Conservation (phyloP, 1,140 invertebrate species). For the Brachionus koreanus region DNA sequence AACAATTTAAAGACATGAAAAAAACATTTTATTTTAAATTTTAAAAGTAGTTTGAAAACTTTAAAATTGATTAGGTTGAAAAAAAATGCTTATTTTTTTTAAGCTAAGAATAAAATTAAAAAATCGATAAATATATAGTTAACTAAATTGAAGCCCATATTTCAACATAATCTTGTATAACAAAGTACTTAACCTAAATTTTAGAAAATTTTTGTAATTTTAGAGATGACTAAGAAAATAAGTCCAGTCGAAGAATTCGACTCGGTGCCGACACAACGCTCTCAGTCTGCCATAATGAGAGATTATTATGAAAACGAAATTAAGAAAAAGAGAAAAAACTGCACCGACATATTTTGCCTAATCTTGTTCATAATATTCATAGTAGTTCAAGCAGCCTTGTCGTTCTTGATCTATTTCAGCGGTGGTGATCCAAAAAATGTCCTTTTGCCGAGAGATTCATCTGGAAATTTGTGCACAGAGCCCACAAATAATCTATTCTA, state of each 20-base stretch:
- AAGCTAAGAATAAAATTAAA: neutral
- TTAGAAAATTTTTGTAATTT: conserved; percentile 1
- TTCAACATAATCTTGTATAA: conserved; percentile 27
- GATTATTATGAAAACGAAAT: conserved; percentile 26
- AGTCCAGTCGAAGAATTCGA: conserved; percentile 26
- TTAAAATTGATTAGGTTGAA: neutral
- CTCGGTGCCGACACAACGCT: neutral
- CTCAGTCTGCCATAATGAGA: neutral
- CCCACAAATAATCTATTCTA: neutral
- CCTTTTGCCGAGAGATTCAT: neutral
- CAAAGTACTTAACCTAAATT: conserved; percentile 3
- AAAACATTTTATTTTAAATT: too few relatives aligned
- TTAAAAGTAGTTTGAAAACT: too few relatives aligned
- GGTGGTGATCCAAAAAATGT: conserved; percentile 10
- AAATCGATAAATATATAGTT: neutral
- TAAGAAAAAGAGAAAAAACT: conserved; percentile 26
- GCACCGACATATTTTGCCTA: conserved; percentile 20
- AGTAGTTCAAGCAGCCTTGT: neutral
- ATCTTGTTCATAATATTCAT: conserved; percentile 11
- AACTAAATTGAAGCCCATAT: neutral
- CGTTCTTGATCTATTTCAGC: conserved; percentile 5
- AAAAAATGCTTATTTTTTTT: neutral
- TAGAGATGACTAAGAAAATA: conserved; percentile 29
- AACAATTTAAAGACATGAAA: too few relatives aligned
- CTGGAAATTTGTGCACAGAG: neutral